phyloP scores from a whole-genome alignment of 2,113 vertebrate species.

The Coturnix japonica region DNA sequence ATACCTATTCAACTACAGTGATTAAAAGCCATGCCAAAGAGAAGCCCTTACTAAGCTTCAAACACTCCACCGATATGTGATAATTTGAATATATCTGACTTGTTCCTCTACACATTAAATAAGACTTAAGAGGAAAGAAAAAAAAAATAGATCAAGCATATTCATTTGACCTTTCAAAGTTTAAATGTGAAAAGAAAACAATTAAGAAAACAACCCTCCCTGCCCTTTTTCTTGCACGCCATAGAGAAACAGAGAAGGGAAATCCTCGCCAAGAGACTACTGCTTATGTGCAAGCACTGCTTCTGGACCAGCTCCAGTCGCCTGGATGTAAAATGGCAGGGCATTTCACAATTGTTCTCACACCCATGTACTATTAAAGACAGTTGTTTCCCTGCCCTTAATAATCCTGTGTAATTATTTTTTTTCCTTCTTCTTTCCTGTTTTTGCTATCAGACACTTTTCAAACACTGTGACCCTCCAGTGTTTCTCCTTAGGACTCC shows the following conservation, averaged over 20 bases:
- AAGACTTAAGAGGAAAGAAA: not conserved
- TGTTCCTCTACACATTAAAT: rapidly evolving
- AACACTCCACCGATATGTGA: not conserved
- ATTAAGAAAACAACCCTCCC: not conserved
- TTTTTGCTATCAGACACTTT: not conserved
- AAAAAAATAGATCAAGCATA: not conserved
- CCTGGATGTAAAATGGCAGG: not conserved
- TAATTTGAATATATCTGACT: not conserved
- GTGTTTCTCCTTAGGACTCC: not conserved
- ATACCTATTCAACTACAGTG: not conserved
- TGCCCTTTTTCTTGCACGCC: not conserved
- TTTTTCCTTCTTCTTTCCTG: not conserved
- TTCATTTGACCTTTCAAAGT: not conserved
- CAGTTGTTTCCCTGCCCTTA: slow-evolving; percentile 1
- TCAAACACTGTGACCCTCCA: not conserved
- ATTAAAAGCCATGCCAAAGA: not conserved
- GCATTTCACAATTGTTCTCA: slow-evolving; percentile 5
- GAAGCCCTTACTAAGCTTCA: not conserved
- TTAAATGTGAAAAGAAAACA: not conserved
- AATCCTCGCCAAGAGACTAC: not conserved
- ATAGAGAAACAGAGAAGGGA: not conserved
- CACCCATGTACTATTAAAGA: slow-evolving; percentile 14
- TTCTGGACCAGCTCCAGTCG: not conserved
- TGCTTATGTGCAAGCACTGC: not conserved
- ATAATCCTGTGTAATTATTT: not conserved